Evolutionary conservation across 1,140 invertebrate species (phyloP).

Genomic region (Prorops nasuta): DNA sequence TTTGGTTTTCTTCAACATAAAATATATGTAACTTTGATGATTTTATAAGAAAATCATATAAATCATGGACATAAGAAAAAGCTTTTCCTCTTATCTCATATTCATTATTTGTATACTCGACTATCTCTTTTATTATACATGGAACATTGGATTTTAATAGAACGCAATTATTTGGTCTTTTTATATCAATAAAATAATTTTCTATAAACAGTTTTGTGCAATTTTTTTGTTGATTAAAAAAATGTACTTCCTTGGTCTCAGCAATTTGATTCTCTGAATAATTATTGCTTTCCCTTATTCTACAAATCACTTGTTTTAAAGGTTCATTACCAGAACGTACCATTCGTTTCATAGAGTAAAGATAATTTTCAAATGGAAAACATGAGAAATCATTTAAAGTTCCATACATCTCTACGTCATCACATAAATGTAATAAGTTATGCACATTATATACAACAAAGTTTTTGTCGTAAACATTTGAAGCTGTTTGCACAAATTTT

Average conservation of each 20-base stretch:
- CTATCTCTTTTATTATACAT: background rate
- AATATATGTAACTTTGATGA: background rate
- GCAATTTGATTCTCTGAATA: too few species aligned
- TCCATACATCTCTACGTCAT: conserved; percentile 13
- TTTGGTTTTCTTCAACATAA: background rate
- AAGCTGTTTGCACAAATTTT: conserved; percentile 11
- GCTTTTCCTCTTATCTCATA: background rate
- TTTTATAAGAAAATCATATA: background rate
- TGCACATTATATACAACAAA: conserved; percentile 17
- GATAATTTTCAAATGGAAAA: conserved; percentile 23
- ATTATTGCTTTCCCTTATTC: background rate
- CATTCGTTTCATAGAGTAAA: conserved; percentile 14
- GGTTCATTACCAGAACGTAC: conserved; percentile 10
- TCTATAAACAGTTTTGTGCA: background rate
- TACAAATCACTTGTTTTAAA: background rate
- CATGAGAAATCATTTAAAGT: conserved; percentile 14
- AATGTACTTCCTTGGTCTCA: background rate
- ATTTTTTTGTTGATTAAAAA: background rate
- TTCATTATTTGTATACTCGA: background rate
- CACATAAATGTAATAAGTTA: conserved; percentile 16
- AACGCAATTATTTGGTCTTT: background rate
- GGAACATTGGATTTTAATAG: background rate
- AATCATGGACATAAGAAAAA: background rate
- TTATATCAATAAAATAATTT: background rate
- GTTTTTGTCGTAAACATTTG: conserved; percentile 10